phyloP scores from a whole-genome alignment of 2,113 vertebrate genomes.

The Elaphurus davidianus region DNA sequence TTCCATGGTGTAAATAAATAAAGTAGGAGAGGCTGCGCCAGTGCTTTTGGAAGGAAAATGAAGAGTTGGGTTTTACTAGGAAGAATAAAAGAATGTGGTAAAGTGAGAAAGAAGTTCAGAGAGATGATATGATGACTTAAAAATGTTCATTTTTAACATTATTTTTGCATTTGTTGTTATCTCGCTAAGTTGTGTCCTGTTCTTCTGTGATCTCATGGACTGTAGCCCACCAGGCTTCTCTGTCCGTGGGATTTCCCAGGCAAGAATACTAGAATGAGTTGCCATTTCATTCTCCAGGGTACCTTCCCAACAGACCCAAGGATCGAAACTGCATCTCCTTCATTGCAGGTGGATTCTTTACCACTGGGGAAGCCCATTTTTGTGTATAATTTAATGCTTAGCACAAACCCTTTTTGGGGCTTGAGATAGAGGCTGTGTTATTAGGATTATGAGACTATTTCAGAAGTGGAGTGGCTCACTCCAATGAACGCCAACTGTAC shows the following conservation, averaged over 20 bases:
- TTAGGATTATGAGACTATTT: not conserved
- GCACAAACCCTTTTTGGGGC: not conserved
- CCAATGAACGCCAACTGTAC: not conserved
- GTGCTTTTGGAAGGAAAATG: not conserved
- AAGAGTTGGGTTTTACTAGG: not conserved
- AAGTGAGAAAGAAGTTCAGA: not conserved
- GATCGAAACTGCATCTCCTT: not conserved
- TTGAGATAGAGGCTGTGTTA: not conserved
- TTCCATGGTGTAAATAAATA: not conserved
- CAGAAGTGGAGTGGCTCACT: not conserved
- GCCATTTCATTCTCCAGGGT: not conserved
- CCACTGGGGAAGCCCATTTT: not conserved
- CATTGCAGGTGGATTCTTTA: not conserved
- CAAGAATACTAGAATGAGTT: not conserved
- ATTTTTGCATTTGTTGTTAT: not conserved
- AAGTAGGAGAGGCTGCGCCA: not conserved
- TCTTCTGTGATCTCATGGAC: not conserved
- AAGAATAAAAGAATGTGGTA: not conserved
- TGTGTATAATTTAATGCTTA: not conserved
- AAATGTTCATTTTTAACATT: not conserved
- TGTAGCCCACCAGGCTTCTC: not conserved
- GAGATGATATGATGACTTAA: not conserved
- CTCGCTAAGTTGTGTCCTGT: not conserved
- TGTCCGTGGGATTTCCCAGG: not conserved
- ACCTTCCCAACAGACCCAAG: not conserved